phyloP scores from a whole-genome alignment of 2,888 invertebrate genomes.

The Deroplatys truncata region DNA sequence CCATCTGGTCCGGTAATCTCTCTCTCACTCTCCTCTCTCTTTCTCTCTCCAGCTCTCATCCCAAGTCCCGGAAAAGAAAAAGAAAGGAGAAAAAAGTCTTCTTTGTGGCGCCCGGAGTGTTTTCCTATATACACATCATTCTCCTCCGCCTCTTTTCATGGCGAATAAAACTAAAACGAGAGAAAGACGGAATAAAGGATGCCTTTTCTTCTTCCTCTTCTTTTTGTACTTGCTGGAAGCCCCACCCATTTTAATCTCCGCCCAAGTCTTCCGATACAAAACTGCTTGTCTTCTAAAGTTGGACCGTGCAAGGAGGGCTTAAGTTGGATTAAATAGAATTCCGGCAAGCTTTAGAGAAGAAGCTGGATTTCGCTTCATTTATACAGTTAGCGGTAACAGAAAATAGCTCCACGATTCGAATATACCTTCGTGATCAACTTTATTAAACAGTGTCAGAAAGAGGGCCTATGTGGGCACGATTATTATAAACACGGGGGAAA shows the following conservation, averaged over 20 bases:
- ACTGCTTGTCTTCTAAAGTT: background rate
- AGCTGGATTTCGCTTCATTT: background rate
- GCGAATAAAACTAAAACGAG: background rate
- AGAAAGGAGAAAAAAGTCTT: background rate
- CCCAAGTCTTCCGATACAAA: background rate
- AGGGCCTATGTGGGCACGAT: too few species aligned
- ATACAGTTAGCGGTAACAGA: background rate
- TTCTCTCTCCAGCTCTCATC: background rate
- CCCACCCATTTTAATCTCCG: constrained; percentile 6
- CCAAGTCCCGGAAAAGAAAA: background rate
- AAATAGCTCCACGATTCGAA: background rate
- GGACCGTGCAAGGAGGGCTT: too few species aligned
- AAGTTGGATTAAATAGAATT: background rate
- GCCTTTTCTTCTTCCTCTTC: background rate
- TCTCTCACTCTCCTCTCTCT: background rate
- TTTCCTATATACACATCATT: background rate
- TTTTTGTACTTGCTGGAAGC: background rate
- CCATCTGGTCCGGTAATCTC: background rate
- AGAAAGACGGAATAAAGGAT: background rate
- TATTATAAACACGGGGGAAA: too few species aligned
- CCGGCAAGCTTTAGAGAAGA: background rate
- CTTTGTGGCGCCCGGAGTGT: background rate
- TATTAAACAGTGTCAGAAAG: background rate
- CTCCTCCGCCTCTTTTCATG: background rate
- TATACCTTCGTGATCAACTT: background rate